Percentiles rank a stretch among this genome's conserved stretches.
These are phyloP conservation scores for Characodon lateralis DNA, from an alignment of 2,797 vertebrate genomes.

Conservation along the genomic window DNA sequence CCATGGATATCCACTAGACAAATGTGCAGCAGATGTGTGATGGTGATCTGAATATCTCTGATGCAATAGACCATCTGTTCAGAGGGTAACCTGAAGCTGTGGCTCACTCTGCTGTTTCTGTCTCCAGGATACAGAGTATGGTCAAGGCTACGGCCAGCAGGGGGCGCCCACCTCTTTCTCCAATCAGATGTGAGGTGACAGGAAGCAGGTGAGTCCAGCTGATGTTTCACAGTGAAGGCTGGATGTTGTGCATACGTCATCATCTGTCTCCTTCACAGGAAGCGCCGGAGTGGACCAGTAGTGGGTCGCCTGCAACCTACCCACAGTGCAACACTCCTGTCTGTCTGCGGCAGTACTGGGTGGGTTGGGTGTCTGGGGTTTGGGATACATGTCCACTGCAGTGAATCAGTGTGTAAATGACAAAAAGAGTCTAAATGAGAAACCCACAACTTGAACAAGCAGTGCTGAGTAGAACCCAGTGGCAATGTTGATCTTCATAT, in stretches of 20 bases:
- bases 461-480: conserved; percentile 26
- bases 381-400: conserved; percentile 61
- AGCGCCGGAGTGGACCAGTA: conserved; percentile 51
- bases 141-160: conserved; percentile 76
- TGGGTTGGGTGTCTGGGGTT: conserved; percentile 19
- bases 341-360: conserved; percentile 53
- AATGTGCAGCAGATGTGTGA: neutral
- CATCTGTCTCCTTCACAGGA: conserved; percentile 52
- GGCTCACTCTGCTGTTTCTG: neutral
- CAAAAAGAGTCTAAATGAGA: conserved; percentile 53
- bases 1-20: neutral
- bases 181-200: conserved; percentile 88
- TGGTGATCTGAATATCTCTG: neutral
- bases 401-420: conserved; percentile 62
- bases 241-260: neutral
- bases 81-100: too few relatives aligned
- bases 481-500: conserved; percentile 47
- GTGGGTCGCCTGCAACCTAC: conserved; percentile 71
- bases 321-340: conserved; percentile 75
- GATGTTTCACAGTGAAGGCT: neutral
- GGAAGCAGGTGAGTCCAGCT: conserved; percentile 76
- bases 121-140: conserved; percentile 58
- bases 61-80: too few relatives aligned
- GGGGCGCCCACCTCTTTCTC: conserved; percentile 89
- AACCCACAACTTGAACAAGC: conserved; percentile 63